phyloP scores from a whole-genome alignment of 35 echinoderm and acorn worm species.

The Patiria miniata region DNA sequence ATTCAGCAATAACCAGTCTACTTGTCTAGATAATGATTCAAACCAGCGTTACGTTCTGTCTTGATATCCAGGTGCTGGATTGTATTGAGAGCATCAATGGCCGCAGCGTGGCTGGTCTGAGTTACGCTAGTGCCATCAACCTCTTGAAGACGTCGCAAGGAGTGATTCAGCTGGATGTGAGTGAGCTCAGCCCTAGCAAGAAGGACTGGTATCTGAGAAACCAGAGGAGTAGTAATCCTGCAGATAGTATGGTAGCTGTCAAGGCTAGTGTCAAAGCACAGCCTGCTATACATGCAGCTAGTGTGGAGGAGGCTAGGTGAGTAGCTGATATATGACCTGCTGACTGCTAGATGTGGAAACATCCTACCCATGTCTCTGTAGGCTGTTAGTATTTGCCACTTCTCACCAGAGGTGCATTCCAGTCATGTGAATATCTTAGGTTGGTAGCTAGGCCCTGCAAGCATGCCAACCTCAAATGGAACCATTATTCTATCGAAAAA shows the following conservation, averaged over 20 bases:
- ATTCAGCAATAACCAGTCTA: no score
- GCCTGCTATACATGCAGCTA: not conserved
- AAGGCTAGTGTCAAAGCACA: not conserved
- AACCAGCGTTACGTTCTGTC: no score
- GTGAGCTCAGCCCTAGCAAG: slow-evolving; percentile 10
- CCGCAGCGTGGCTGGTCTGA: slow-evolving; percentile 32
- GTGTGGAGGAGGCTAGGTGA: not conserved
- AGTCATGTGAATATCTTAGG: no score
- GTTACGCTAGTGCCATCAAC: slow-evolving; percentile 17
- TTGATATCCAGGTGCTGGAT: slow-evolving; percentile 21
- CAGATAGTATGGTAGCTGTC: slow-evolving; percentile 7
- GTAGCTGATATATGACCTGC: not conserved
- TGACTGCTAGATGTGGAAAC: no score
- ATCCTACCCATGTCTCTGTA: no score
- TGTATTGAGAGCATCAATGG: slow-evolving; percentile 41
- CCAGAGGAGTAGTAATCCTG: not conserved
- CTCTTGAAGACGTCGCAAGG: slow-evolving; percentile 15
- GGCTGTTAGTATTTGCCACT: no score
- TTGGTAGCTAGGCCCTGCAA: no score
- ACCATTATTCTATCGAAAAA: no score
- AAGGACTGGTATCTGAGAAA: slow-evolving; percentile 19
- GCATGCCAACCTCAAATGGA: no score
- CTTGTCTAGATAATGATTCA: no score
- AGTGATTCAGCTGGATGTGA: slow-evolving; percentile 24
- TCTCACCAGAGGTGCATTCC: no score